Conservation (phyloP, 1,140 invertebrate genomes). For the Drosophila lini region DNA sequence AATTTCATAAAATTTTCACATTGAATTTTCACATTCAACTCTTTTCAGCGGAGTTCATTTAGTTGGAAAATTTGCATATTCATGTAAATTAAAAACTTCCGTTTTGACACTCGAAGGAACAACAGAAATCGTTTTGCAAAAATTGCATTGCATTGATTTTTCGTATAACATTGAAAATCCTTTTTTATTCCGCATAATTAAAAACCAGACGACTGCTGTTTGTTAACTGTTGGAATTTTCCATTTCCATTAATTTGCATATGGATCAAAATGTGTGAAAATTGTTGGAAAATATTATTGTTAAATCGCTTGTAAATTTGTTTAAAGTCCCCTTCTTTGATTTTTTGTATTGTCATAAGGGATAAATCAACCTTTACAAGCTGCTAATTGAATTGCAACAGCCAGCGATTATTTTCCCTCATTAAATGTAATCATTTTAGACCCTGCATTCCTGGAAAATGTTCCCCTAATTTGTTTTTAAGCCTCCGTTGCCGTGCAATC, state of each 20-base stretch:
- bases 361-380: constrained; percentile 22
- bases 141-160: constrained; percentile 16
- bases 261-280: constrained; percentile 13
- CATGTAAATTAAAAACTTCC: constrained; percentile 78
- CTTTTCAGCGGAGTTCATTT: constrained; percentile 59
- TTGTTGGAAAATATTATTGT: constrained; percentile 61
- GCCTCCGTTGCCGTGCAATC: constrained; percentile 13
- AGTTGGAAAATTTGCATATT: constrained; percentile 65
- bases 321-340: constrained; percentile 37
- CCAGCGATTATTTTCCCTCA: neutral
- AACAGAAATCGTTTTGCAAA: constrained; percentile 39
- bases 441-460: constrained; percentile 2
- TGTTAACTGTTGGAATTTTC: constrained; percentile 58
- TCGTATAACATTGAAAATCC: constrained; percentile 11
- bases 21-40: constrained; percentile 47
- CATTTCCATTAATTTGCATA: constrained; percentile 65
- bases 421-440: constrained; percentile 28
- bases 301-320: constrained; percentile 77
- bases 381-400: constrained; percentile 19
- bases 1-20: constrained; percentile 43
- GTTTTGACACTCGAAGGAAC: constrained; percentile 52
- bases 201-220: constrained; percentile 42
- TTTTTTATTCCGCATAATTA: constrained; percentile 66
- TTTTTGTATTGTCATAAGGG: constrained; percentile 15
- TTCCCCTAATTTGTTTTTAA: constrained; percentile 58